Evolutionary conservation across 1,140 invertebrate genomes (phyloP).

Genomic region (Epicauta chinensis): DNA sequence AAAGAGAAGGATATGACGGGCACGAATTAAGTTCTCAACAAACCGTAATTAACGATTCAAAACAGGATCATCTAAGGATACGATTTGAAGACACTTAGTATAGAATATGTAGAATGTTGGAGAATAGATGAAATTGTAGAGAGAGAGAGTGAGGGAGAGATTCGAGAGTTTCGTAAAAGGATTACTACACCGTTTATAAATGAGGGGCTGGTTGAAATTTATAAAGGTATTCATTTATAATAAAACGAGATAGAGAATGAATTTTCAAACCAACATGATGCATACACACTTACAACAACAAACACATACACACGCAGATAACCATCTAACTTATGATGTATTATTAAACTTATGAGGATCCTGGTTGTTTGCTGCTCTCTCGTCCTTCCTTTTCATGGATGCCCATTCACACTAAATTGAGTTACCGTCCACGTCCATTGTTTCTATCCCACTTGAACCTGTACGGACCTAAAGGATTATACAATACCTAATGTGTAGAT

Average conservation of each 20-base stretch:
- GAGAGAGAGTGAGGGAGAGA: slow-evolving; percentile 1
- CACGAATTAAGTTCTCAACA: slow-evolving; percentile 11
- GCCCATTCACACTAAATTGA: too few relatives aligned
- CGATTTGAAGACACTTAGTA: background rate
- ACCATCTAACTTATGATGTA: slow-evolving; percentile 2
- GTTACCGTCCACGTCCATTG: too few relatives aligned
- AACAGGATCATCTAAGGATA: slow-evolving; percentile 6
- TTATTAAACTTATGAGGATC: slow-evolving; percentile 5
- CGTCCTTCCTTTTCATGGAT: too few relatives aligned
- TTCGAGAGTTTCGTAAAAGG: background rate
- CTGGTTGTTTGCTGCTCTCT: too few relatives aligned
- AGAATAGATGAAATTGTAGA: too few relatives aligned
- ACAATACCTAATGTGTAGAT: too few relatives aligned
- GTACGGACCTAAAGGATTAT: too few relatives aligned
- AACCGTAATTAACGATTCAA: slow-evolving; percentile 15
- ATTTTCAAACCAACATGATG: too few relatives aligned
- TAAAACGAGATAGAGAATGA: too few relatives aligned
- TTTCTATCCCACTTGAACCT: too few relatives aligned
- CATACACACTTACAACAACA: slow-evolving; percentile 1
- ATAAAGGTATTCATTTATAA: slow-evolving; percentile 16
- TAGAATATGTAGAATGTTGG: too few relatives aligned
- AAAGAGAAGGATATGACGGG: background rate
- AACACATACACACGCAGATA: background rate
- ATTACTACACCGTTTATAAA: slow-evolving; percentile 9
- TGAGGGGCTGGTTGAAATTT: slow-evolving; percentile 3